Conservation (phyloP, 2,113 vertebrate species). For the Ondatra zibethicus region DNA sequence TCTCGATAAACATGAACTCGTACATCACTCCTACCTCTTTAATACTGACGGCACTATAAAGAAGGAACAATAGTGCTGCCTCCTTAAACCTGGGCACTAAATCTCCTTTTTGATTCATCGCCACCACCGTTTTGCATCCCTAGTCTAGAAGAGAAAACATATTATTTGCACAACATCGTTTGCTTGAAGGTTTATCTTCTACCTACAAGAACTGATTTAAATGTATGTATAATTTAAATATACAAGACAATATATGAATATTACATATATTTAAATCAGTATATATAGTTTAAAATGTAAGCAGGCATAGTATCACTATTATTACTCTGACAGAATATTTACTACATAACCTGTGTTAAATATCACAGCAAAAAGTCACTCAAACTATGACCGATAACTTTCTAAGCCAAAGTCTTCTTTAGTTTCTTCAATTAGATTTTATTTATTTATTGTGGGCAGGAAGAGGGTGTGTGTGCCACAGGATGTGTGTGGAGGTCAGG, state of each 20-base stretch:
- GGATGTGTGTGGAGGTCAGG: background rate
- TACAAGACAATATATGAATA: background rate
- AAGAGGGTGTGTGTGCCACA: background rate
- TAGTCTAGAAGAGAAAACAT: background rate
- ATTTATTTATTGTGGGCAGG: background rate
- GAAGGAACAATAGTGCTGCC: fast-evolving
- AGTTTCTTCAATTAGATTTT: background rate
- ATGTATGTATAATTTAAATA: too few relatives aligned
- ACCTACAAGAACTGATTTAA: background rate
- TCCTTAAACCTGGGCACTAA: background rate
- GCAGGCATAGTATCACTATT: background rate
- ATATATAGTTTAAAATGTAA: background rate
- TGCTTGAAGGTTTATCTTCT: background rate
- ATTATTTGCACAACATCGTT: background rate
- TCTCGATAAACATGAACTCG: background rate
- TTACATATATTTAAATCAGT: background rate
- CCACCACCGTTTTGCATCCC: background rate
- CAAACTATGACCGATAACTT: background rate
- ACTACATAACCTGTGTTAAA: background rate
- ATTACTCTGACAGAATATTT: background rate
- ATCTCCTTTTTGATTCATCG: background rate
- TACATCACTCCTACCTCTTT: background rate
- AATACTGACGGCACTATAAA: background rate
- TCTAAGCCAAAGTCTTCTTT: background rate
- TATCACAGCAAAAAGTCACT: background rate